These are phyloP conservation scores for Chionomys nivalis DNA, from an alignment of 2,113 vertebrate species.

Conservation along the genomic window DNA sequence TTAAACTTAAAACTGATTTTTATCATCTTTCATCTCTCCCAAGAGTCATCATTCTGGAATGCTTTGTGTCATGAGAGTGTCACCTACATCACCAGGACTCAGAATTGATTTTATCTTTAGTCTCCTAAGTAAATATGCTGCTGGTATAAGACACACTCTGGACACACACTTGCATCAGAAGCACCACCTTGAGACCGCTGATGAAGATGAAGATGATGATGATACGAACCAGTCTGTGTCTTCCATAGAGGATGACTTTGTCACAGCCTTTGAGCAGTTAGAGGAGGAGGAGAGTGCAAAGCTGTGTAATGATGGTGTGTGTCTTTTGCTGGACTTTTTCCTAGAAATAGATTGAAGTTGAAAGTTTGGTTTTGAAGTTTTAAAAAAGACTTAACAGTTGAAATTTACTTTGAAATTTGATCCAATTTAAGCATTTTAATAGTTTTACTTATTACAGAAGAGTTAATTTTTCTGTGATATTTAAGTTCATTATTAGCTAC, in stretches of 20 bases:
- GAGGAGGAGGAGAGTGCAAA: conserved; percentile 93
- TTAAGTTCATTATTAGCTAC: conserved; percentile 11
- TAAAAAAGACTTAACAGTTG: not conserved
- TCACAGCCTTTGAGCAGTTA: conserved; percentile 97
- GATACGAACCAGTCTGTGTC: conserved; percentile 98
- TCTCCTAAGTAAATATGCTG: conserved; percentile 92
- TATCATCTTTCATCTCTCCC: conserved; percentile 66
- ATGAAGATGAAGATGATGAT: conserved; percentile 92
- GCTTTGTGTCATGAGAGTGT: conserved; percentile 92
- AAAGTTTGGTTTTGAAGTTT: conserved; percentile 37
- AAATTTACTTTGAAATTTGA: conserved; percentile 57
- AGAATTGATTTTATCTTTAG: conserved; percentile 88
- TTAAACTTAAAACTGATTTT: conserved; percentile 64
- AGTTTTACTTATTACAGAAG: not conserved
- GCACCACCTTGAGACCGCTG: conserved; percentile 82
- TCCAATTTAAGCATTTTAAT: conserved; percentile 1
- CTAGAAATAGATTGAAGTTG: not conserved
- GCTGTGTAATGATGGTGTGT: conserved; percentile 84
- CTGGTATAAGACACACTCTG: conserved; percentile 90
- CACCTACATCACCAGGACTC: conserved; percentile 87
- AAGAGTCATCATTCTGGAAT: conserved; percentile 87
- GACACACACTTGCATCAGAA: conserved; percentile 89
- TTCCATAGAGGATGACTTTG: conserved; percentile 99
- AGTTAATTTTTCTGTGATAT: conserved; percentile 45
- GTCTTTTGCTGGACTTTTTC: not conserved